Conservation (phyloP, 2,797 vertebrate genomes). For the Hoplostethus atlanticus region DNA sequence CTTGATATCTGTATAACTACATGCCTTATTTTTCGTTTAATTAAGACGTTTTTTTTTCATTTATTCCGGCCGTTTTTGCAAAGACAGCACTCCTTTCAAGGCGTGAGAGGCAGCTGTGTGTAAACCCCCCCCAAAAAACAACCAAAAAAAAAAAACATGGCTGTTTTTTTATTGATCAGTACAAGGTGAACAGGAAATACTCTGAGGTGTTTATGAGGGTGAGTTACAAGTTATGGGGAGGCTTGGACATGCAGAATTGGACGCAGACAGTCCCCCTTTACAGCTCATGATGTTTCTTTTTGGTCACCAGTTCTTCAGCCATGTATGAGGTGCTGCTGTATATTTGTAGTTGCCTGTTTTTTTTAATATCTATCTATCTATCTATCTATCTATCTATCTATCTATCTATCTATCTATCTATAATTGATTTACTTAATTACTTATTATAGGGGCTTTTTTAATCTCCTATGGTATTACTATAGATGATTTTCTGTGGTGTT, state of each 20-base stretch:
- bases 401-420: neutral
- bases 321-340: neutral
- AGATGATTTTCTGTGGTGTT: no score
- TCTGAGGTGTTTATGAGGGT: conserved; percentile 84
- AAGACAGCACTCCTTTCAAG: conserved; percentile 7
- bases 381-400: neutral
- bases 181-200: conserved; percentile 83
- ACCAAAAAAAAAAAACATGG: conserved; percentile 44
- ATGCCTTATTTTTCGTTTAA: neutral
- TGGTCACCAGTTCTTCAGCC: neutral
- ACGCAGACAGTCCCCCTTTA: conserved; percentile 38
- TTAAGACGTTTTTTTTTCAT: neutral
- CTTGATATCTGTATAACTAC: neutral
- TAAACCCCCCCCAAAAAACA: neutral
- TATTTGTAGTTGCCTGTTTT: neutral
- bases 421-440: neutral
- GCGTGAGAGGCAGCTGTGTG: conserved; percentile 38
- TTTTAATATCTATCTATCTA: neutral
- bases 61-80: neutral
- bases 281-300: neutral
- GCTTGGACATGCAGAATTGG: conserved; percentile 57
- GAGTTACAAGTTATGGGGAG: conserved; percentile 76
- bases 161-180: conserved; percentile 76
- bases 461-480: no score
- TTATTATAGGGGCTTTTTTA: no score